phyloP scores from a whole-genome alignment of 2,797 vertebrate genomes.

The Hapalemur alaotrensis region DNA sequence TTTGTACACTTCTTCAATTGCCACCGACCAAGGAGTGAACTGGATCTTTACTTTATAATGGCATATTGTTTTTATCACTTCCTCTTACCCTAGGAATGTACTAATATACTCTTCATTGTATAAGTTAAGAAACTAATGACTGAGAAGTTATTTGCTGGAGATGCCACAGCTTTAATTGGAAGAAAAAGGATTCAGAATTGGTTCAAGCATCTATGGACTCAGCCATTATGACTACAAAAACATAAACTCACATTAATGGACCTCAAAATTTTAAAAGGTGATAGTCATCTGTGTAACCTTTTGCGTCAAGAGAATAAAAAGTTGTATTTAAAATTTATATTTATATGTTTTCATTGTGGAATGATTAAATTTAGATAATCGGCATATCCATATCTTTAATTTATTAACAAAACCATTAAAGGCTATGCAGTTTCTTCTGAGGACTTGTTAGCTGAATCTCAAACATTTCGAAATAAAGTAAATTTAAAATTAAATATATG shows the following conservation, averaged over 20 bases:
- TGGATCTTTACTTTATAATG: not conserved
- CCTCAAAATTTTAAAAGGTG: not conserved
- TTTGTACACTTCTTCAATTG: not conserved
- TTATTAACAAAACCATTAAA: not conserved
- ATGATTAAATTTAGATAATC: not conserved
- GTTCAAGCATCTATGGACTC: not conserved
- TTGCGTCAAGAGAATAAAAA: not conserved
- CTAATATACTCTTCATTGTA: not conserved
- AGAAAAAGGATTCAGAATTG: not conserved
- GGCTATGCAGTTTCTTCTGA: not conserved
- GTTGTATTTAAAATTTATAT: not conserved
- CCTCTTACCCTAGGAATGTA: not conserved
- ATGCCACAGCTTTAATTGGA: not conserved
- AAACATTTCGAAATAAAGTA: not conserved
- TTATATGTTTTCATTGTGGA: not conserved
- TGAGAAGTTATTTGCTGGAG: not conserved
- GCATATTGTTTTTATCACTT: not conserved
- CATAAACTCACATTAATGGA: not conserved
- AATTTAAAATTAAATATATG: not conserved
- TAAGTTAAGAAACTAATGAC: not conserved
- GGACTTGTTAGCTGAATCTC: not conserved
- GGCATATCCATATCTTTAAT: not conserved
- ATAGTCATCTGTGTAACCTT: not conserved
- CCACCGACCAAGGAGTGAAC: not conserved
- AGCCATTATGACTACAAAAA: not conserved